phyloP scores from a whole-genome alignment of 23 tunicate species.

The Oikopleura vanhoeffeni region DNA sequence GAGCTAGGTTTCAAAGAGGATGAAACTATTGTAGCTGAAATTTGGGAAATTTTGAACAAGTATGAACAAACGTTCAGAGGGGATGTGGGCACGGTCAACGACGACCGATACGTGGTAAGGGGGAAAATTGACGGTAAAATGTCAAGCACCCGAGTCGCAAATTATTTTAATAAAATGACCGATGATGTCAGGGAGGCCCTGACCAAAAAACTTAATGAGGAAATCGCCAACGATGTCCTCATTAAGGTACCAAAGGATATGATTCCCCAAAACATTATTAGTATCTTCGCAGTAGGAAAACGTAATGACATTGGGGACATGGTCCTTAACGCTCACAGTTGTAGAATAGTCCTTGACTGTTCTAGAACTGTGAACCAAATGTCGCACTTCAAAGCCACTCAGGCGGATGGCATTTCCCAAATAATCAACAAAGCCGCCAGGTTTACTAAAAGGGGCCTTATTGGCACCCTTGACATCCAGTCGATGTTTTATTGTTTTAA shows the following conservation, averaged over 20 bases:
- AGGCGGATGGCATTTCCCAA: background rate
- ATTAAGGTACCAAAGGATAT: background rate
- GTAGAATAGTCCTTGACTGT: background rate
- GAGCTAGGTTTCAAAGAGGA: too few relatives aligned
- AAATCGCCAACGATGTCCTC: background rate
- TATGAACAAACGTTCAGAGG: background rate
- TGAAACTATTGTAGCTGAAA: background rate
- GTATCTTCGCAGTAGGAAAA: background rate
- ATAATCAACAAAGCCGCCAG: background rate
- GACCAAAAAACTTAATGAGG: background rate
- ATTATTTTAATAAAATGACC: background rate
- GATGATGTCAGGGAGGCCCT: background rate
- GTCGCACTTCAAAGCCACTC: background rate
- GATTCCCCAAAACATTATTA: background rate
- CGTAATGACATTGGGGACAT: background rate
- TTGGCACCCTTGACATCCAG: background rate
- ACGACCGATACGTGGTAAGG: background rate
- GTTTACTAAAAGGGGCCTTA: background rate
- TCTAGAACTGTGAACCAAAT: background rate
- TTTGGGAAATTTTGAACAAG: background rate
- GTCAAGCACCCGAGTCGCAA: background rate
- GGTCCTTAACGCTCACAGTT: background rate
- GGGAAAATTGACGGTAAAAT: background rate
- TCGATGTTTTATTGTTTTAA: background rate
- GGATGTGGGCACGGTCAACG: background rate